Percentiles rank a stretch among this genome's conserved stretches.
Conservation (phyloP, 2,113 vertebrate genomes). For the Pampusana beccarii region DNA sequence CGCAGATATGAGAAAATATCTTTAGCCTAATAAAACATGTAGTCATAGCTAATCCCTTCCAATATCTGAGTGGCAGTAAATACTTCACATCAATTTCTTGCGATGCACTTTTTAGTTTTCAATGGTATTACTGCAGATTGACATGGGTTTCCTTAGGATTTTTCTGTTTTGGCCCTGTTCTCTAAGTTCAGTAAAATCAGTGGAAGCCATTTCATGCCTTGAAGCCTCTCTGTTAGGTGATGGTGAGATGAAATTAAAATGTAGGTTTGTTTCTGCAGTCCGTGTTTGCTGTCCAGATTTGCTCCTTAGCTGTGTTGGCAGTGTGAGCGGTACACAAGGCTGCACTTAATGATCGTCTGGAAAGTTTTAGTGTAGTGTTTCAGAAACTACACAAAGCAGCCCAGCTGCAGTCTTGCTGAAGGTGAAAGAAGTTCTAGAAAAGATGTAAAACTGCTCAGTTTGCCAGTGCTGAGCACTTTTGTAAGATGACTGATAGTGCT, state of each 20-base stretch:
- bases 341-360: not conserved
- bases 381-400: not conserved
- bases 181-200: not conserved
- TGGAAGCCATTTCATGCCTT: not conserved
- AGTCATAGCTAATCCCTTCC: constrained; percentile 20
- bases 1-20: not conserved
- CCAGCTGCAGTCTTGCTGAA: not conserved
- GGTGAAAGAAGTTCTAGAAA: not conserved
- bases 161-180: not conserved
- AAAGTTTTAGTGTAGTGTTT: not conserved
- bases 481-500: not conserved
- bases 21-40: constrained; percentile 1
- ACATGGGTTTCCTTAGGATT: not conserved
- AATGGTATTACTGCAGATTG: not conserved
- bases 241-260: not conserved
- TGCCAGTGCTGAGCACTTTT: not conserved
- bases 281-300: not conserved
- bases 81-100: not conserved
- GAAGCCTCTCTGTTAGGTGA: not conserved
- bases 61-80: not conserved
- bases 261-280: not conserved
- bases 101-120: not conserved
- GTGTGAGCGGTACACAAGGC: not conserved
- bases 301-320: not conserved
- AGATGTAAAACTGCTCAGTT: not conserved